Evolutionary conservation across 2,797 vertebrate genomes (phyloP).

Genomic region (Hybognathus amarus): DNA sequence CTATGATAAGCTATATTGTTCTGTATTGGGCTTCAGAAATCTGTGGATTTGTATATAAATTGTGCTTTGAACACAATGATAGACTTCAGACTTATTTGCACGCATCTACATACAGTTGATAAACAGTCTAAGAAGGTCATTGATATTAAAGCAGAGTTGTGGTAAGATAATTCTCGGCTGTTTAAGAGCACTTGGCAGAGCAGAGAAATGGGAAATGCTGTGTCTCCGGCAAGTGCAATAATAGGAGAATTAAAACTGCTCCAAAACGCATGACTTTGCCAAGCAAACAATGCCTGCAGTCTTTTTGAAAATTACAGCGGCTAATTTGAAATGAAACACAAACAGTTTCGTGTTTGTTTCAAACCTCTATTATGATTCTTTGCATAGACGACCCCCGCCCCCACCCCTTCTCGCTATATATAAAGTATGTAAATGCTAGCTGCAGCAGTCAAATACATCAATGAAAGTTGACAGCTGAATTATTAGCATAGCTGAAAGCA

Average conservation of each 20-base stretch:
- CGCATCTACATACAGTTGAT: slow-evolving; percentile 58
- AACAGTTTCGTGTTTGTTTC: slow-evolving; percentile 75
- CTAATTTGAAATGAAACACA: slow-evolving; percentile 86
- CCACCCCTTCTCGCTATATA: slow-evolving; percentile 76
- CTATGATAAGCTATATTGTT: slow-evolving; percentile 60
- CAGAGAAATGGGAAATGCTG: slow-evolving; percentile 59
- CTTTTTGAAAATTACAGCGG: slow-evolving; percentile 80
- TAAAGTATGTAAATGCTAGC: slow-evolving; percentile 87
- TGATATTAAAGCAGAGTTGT: slow-evolving; percentile 68
- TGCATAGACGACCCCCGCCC: slow-evolving; percentile 71
- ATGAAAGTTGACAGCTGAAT: slow-evolving; percentile 88
- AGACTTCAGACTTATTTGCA: slow-evolving; percentile 26
- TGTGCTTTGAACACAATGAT: slow-evolving; percentile 24
- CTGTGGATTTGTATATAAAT: slow-evolving; percentile 7
- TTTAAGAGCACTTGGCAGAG: slow-evolving; percentile 75
- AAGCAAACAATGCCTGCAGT: slow-evolving; percentile 82
- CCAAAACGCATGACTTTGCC: slow-evolving; percentile 81
- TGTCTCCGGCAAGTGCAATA: slow-evolving; percentile 75
- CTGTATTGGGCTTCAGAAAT: slow-evolving; percentile 10
- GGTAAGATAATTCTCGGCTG: slow-evolving; percentile 63
- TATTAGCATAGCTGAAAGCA: slow-evolving; percentile 85
- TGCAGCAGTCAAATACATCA: slow-evolving; percentile 84
- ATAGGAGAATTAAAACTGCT: slow-evolving; percentile 79
- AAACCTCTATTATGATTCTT: slow-evolving; percentile 78
- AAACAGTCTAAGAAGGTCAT: slow-evolving; percentile 71